Evolutionary conservation across 1,140 invertebrate species (phyloP).

Genomic region (Apis dorsata): DNA sequence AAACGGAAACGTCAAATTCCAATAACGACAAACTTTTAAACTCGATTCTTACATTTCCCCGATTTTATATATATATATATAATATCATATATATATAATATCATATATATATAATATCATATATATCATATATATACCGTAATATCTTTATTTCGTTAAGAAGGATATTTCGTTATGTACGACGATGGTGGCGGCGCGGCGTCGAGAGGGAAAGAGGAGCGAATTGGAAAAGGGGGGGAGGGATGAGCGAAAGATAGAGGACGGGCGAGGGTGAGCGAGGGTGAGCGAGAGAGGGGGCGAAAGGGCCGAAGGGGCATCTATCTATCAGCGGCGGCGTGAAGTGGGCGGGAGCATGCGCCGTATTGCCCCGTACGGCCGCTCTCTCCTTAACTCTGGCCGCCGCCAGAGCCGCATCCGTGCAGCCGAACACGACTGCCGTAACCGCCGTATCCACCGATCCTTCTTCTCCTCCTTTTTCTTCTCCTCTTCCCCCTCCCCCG

Average conservation of each 20-base stretch:
- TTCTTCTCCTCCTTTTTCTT: conserved; percentile 45
- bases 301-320: conserved; percentile 77
- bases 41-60: conserved; percentile 47
- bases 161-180: too few relatives aligned
- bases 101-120: conserved; percentile 36
- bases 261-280: conserved; percentile 37
- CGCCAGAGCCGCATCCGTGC: conserved; percentile 69
- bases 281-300: conserved; percentile 46
- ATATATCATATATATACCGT: too few relatives aligned
- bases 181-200: not conserved
- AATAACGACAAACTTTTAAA: conserved; percentile 13
- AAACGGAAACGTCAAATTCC: too few relatives aligned
- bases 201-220: conserved; percentile 38
- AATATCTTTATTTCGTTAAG: too few relatives aligned
- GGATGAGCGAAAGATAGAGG: conserved; percentile 40
- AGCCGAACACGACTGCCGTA: conserved; percentile 57
- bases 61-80: conserved; percentile 53
- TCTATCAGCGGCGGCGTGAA: conserved; percentile 81
- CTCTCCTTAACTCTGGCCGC: conserved; percentile 79
- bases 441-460: conserved; percentile 38
- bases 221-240: conserved; percentile 31
- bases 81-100: conserved; percentile 49
- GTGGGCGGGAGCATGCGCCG: conserved; percentile 80
- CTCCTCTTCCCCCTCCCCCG: not conserved
- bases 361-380: conserved; percentile 79